These are phyloP conservation scores for Orthonychiurus folsomi DNA, from an alignment of 2,888 invertebrate species.

Conservation along the genomic window DNA sequence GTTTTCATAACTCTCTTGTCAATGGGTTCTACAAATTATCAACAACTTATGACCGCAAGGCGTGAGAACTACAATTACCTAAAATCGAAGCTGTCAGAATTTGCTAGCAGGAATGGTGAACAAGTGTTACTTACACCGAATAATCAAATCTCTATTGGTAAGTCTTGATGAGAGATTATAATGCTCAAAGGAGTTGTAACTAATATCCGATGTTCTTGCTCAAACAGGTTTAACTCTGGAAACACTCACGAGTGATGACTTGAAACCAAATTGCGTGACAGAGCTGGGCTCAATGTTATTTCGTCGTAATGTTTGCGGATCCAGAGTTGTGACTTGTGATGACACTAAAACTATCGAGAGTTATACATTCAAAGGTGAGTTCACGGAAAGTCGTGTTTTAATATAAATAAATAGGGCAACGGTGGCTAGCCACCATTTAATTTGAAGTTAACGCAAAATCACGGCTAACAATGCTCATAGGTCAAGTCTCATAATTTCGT, in stretches of 20 bases:
- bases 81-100: conserved; percentile 49
- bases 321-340: conserved; percentile 53
- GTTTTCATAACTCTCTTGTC: conserved; percentile 66
- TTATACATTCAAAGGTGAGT: conserved; percentile 52
- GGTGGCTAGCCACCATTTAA: too few species aligned
- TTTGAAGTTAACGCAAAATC: neutral
- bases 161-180: conserved; percentile 34
- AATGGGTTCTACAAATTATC: conserved; percentile 58
- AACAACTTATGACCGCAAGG: conserved; percentile 52
- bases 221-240: conserved; percentile 4
- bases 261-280: conserved; percentile 45
- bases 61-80: conserved; percentile 56
- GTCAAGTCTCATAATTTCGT: neutral
- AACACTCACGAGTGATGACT: neutral
- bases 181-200: too few species aligned
- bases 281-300: conserved; percentile 64
- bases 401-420: too few species aligned
- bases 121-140: conserved; percentile 53
- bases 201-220: too few species aligned
- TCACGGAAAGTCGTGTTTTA: too few species aligned
- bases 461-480: neutral
- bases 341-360: conserved; percentile 51
- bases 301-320: conserved; percentile 61
- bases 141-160: conserved; percentile 64
- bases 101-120: conserved; percentile 54